Base-by-base conservation (phyloP, 2,113 vertebrate genomes). In the Notiomystis cincta region DNA sequence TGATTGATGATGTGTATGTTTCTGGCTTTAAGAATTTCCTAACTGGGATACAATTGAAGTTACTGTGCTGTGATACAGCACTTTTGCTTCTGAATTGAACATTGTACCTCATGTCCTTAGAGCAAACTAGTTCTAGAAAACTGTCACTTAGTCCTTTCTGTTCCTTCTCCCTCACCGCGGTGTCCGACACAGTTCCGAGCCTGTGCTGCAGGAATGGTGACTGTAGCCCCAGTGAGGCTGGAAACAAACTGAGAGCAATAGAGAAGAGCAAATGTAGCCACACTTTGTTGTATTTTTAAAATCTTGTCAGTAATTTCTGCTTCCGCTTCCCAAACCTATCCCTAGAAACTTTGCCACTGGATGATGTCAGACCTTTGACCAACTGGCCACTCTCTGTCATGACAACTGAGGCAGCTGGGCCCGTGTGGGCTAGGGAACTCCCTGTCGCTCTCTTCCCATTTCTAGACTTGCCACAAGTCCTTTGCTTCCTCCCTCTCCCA, bases 351-450 rank as follows among this genome's bases (percentile, higher is more conserved):
- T 95, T 98, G 96, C 85, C 92, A 90, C 82, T 77, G 97, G 95
- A 97, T 93, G 89, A 82, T 97, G 96, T 98, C 96, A 98, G 97
- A 98, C 96, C 96, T 98, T 98, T 98, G 98, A 98, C 96, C 97
- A 98, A 97, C 97, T 97, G 97, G 97, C 97, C 83, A 93, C 89
- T 96, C 97, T 98, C 95, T 98, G 97, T 98, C 95, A 97, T 96
- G 96, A 97, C 93, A 96, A 72, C 96, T 93, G 93, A 98, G 97
- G 95, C 96, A 97, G 45, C 96, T 93, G 81, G 77, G 93, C 95
- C 94, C 96, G 5, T 58, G 81, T 98, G 96, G 97, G 96, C 93
- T 90, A 96, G 96, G 97, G 92, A 98, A 92, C 95, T 97, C 97
- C 96, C 96, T 97, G 77, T 97, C 78, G 97, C 96, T 97, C 78